A percentile compares a stretch with the other conserved stretches of the same genome.
Conservation (phyloP, 2,113 vertebrate species). For the Vanacampus margaritifer region DNA sequence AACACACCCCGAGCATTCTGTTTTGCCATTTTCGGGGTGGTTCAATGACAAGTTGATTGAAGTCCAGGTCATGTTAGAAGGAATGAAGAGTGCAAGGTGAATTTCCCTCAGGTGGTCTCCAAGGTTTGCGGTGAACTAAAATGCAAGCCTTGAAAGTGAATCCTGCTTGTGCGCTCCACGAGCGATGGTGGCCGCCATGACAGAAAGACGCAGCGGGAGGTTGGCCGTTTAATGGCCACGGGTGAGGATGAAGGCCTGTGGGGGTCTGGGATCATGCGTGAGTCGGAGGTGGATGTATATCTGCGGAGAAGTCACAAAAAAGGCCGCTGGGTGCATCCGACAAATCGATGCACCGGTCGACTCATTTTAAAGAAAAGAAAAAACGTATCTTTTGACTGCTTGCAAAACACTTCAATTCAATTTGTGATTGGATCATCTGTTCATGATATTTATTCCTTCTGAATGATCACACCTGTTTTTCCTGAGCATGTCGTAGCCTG, state of each 20-base stretch:
- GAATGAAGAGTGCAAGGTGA: slow-evolving; percentile 2
- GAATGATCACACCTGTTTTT: slow-evolving; percentile 27
- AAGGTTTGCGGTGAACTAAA: not conserved
- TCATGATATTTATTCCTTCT: slow-evolving; percentile 33
- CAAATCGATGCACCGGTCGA: slow-evolving; percentile 42
- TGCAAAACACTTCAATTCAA: slow-evolving; percentile 13
- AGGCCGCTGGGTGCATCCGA: slow-evolving; percentile 25
- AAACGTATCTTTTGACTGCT: slow-evolving; percentile 1
- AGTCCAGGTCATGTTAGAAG: not conserved
- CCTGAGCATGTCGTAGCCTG: slow-evolving; percentile 17
- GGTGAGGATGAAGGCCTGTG: slow-evolving; percentile 33
- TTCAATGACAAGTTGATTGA: slow-evolving; percentile 1
- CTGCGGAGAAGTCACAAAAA: slow-evolving; percentile 46
- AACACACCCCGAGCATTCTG: not conserved
- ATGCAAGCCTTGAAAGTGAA: not conserved
- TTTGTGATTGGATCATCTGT: slow-evolving; percentile 12
- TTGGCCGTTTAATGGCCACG: slow-evolving; percentile 49
- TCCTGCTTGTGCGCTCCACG: not conserved
- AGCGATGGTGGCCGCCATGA: not conserved
- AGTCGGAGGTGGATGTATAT: slow-evolving; percentile 51
- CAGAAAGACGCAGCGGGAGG: slow-evolving; percentile 3
- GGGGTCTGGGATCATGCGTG: slow-evolving; percentile 31
- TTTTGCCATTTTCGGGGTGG: not conserved
- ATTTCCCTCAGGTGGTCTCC: slow-evolving; percentile 1
- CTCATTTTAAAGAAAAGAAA: slow-evolving; percentile 7